These are phyloP conservation scores for Adelosebastes latens DNA, from an alignment of 2,797 vertebrate species.

Conservation along the genomic window DNA sequence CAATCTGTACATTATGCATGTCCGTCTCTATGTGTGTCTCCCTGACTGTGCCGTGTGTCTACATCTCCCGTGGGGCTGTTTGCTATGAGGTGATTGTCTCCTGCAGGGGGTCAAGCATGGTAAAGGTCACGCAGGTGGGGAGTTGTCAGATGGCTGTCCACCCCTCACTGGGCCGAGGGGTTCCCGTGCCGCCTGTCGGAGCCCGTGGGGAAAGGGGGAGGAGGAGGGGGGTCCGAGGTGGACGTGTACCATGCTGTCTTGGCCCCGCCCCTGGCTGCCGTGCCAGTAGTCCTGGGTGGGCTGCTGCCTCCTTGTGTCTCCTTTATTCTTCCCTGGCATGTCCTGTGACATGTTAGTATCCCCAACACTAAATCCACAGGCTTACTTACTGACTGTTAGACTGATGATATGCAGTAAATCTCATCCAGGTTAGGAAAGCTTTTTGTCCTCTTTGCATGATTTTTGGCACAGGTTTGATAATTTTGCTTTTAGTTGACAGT, in stretches of 20 bases:
- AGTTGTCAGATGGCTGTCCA: slow-evolving; percentile 78
- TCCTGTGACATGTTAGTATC: slow-evolving; percentile 51
- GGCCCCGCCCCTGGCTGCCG: slow-evolving; percentile 64
- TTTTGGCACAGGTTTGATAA: background rate
- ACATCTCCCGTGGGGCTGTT: slow-evolving; percentile 72
- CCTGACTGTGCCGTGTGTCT: slow-evolving; percentile 47
- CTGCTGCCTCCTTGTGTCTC: slow-evolving; percentile 64
- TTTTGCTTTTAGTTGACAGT: background rate
- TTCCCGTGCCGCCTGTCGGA: slow-evolving; percentile 70
- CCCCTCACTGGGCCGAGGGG: slow-evolving; percentile 72
- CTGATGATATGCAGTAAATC: background rate
- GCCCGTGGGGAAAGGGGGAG: slow-evolving; percentile 55
- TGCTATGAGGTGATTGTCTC: slow-evolving; percentile 78
- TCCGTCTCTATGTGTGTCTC: slow-evolving; percentile 35
- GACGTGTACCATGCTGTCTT: slow-evolving; percentile 81
- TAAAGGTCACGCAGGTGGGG: slow-evolving; percentile 87
- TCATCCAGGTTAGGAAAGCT: slow-evolving; percentile 1
- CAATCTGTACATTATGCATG: slow-evolving; percentile 16
- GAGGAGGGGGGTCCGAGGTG: slow-evolving; percentile 59
- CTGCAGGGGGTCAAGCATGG: slow-evolving; percentile 81
- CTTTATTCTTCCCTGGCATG: slow-evolving; percentile 52
- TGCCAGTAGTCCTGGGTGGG: slow-evolving; percentile 59
- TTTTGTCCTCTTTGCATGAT: background rate
- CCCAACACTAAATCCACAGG: slow-evolving; percentile 37
- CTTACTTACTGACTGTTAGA: slow-evolving; percentile 25